These are phyloP conservation scores for Cremastobaeus sp. DNA, from an alignment of 2,888 invertebrate species.

Conservation along the genomic window DNA sequence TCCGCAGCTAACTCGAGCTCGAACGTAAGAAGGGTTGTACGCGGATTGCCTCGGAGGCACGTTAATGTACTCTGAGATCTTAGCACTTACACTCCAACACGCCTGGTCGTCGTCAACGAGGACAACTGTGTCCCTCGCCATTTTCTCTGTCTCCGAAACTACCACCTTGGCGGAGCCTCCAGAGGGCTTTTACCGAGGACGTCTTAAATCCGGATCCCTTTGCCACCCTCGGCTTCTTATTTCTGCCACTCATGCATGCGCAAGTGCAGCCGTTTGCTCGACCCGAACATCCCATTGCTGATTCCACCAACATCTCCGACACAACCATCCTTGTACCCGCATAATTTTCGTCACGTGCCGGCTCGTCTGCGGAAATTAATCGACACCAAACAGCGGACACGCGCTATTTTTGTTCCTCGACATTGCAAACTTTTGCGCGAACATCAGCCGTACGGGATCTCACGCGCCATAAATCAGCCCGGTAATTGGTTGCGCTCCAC, in stretches of 20 bases:
- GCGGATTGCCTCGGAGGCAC: conserved; percentile 77
- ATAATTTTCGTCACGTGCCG: no score
- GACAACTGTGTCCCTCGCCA: conserved; percentile 59
- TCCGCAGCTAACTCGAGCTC: conserved; percentile 67
- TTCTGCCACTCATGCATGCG: conserved; percentile 51
- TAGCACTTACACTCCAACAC: conserved; percentile 79
- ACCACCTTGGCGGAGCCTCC: no score
- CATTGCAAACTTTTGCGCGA: no score
- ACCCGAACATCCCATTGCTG: conserved; percentile 6
- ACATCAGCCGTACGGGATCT: no score
- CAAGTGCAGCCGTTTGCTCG: conserved; percentile 22
- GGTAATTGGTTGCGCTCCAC: no score
- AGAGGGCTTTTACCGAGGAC: conserved; percentile 77
- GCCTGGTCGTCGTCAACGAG: conserved; percentile 66
- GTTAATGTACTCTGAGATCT: conserved; percentile 79
- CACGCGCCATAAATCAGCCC: no score
- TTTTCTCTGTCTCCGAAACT: conserved; percentile 78
- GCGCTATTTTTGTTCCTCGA: no score
- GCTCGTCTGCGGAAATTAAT: no score
- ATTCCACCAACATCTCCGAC: not conserved
- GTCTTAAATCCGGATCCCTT: conserved; percentile 77
- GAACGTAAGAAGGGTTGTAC: conserved; percentile 79
- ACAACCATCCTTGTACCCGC: no score
- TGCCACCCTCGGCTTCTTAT: conserved; percentile 63
- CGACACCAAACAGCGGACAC: no score